Conservation (phyloP, 1,140 invertebrate species). For the Megalopta genalis region DNA sequence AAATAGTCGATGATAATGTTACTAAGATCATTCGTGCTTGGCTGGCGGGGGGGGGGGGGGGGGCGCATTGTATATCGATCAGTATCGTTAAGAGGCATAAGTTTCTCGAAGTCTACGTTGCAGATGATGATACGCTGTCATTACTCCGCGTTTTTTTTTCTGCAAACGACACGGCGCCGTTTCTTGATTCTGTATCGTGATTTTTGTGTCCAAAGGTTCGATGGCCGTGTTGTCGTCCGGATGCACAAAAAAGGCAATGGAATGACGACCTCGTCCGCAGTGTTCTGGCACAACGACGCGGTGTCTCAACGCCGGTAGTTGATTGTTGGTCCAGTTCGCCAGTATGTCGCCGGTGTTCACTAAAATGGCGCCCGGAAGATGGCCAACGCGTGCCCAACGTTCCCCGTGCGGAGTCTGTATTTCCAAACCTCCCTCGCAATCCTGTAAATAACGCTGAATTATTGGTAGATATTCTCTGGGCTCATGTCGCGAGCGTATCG, state of each 20-base stretch:
- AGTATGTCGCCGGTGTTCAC: conserved; percentile 90
- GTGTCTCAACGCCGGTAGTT: conserved; percentile 86
- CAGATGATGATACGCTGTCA: conserved; percentile 85
- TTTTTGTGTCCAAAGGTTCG: conserved; percentile 81
- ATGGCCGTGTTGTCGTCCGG: conserved; percentile 84
- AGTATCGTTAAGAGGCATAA: conserved; percentile 80
- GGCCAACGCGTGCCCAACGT: conserved; percentile 87
- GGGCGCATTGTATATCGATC: background rate
- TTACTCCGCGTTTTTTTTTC: conserved; percentile 81
- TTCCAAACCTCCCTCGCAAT: conserved; percentile 84
- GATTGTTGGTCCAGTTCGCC: conserved; percentile 87
- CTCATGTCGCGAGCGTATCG: no score
- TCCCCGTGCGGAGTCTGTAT: conserved; percentile 84
- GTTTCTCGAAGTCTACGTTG: conserved; percentile 86
- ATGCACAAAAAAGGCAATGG: conserved; percentile 89
- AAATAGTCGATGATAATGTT: background rate
- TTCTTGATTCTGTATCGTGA: conserved; percentile 73
- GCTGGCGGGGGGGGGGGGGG: background rate
- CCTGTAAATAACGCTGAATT: conserved; percentile 66
- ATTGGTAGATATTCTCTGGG: background rate
- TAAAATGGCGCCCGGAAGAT: conserved; percentile 88
- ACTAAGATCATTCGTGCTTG: conserved; percentile 1
- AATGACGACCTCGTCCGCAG: conserved; percentile 83
- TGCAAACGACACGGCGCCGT: conserved; percentile 73
- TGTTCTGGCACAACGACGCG: conserved; percentile 86